Percentiles rank a stretch among this genome's conserved stretches.
These are phyloP conservation scores for Eledona agricola DNA, from an alignment of 2,888 invertebrate species.

Conservation along the genomic window DNA sequence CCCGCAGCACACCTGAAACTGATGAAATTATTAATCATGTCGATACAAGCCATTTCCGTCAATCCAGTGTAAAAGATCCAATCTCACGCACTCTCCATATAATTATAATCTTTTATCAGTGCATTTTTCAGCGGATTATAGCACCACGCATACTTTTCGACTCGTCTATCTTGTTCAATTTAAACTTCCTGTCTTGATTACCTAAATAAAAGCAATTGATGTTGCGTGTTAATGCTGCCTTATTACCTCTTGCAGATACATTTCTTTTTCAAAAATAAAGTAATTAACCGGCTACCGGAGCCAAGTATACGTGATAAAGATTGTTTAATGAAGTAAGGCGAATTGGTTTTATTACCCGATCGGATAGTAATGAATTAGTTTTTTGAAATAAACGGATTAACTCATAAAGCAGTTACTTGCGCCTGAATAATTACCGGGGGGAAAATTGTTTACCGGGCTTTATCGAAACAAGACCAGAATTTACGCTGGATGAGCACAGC, in stretches of 20 bases:
- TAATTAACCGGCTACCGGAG: conserved; percentile 13
- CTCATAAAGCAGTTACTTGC: too few relatives aligned
- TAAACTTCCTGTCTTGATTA: conserved; percentile 26
- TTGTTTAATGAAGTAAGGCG: conserved; percentile 13
- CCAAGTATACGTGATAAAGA: conserved; percentile 6
- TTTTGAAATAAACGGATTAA: conserved; percentile 1
- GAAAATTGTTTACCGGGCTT: background rate
- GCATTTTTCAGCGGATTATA: conserved; percentile 4
- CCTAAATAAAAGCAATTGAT: conserved; percentile 21
- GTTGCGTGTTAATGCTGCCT: conserved; percentile 24
- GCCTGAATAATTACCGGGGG: conserved; percentile 4
- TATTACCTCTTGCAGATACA: conserved; percentile 19
- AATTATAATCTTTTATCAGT: conserved; percentile 15
- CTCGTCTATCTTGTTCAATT: conserved; percentile 24
- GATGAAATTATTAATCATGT: conserved; percentile 5
- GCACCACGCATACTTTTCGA: conserved; percentile 15
- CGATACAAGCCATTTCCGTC: conserved; percentile 8
- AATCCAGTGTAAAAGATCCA: conserved; percentile 12
- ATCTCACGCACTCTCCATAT: conserved; percentile 1
- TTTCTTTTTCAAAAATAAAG: conserved; percentile 9
- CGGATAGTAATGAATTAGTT: conserved; percentile 6
- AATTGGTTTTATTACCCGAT: too few relatives aligned
- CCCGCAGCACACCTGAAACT: background rate
- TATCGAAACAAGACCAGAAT: conserved; percentile 8
- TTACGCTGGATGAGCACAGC: conserved; percentile 6